Percentiles rank a stretch among this genome's conserved stretches.
Conservation (phyloP, 2,888 invertebrate species). For the Hypsopygia costalis region DNA sequence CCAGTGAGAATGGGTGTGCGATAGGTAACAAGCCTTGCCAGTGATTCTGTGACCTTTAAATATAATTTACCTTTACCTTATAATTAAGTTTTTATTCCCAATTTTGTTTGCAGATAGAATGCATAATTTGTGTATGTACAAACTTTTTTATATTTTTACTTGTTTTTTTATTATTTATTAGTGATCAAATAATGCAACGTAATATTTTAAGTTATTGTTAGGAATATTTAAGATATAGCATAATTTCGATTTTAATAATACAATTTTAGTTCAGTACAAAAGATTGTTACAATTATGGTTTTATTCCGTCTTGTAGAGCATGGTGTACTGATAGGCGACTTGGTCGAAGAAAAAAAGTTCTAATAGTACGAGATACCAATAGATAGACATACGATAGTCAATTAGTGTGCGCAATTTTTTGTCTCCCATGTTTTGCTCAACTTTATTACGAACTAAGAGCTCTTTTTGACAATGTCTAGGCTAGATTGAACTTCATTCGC, state of each 20-base stretch:
- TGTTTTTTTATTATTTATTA: conserved; percentile 9
- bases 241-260: conserved; percentile 3
- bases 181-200: conserved; percentile 5
- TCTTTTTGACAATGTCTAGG: too few species aligned
- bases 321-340: too few species aligned
- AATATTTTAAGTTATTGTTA: conserved; percentile 10
- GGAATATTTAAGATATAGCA: conserved; percentile 10
- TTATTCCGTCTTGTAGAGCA: conserved; percentile 7
- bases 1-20: conserved; percentile 12
- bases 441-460: too few species aligned
- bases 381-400: too few species aligned
- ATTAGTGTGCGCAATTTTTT: too few species aligned
- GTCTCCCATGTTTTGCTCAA: too few species aligned
- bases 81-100: conserved; percentile 20
- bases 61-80: conserved; percentile 13
- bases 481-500: too few species aligned
- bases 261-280: conserved; percentile 23
- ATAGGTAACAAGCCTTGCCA: conserved; percentile 38
- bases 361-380: too few species aligned
- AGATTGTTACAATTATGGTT: conserved; percentile 11
- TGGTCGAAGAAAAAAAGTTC: too few species aligned
- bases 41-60: conserved; percentile 40
- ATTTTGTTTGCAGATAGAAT: conserved; percentile 6
- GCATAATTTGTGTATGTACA: conserved; percentile 22
- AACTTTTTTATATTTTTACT: conserved; percentile 12